phyloP scores from a whole-genome alignment of 2,113 vertebrate species.

The Pomatostomus ruficeps region DNA sequence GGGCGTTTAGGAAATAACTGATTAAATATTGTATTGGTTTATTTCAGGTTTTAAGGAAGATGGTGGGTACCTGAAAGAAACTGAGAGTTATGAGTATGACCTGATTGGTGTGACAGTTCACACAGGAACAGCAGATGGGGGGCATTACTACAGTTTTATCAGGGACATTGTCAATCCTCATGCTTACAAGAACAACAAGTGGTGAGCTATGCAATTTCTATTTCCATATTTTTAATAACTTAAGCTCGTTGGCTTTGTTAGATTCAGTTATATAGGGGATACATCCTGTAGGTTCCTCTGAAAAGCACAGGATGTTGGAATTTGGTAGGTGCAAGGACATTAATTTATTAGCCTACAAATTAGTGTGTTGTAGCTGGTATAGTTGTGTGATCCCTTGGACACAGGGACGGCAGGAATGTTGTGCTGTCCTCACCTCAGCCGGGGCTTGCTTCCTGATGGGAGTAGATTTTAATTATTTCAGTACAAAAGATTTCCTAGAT shows the following conservation, averaged over 20 bases:
- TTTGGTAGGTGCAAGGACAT: background rate
- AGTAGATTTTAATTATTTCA: background rate
- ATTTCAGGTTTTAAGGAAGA: slow-evolving; percentile 90
- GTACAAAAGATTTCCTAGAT: background rate
- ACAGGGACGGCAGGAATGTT: background rate
- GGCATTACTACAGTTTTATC: slow-evolving; percentile 98
- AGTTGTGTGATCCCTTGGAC: background rate
- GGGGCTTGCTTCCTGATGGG: background rate
- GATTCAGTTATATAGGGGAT: background rate
- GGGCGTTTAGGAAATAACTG: background rate
- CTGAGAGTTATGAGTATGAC: slow-evolving; percentile 96
- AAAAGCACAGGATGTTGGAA: background rate
- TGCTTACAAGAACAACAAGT: slow-evolving; percentile 98
- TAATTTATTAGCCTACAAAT: background rate
- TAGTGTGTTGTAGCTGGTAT: background rate
- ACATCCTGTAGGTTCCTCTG: background rate
- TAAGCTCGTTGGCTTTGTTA: background rate
- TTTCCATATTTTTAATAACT: background rate
- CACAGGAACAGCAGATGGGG: slow-evolving; percentile 95
- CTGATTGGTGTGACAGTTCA: slow-evolving; percentile 98
- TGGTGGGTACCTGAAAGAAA: slow-evolving; percentile 75
- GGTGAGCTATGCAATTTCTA: slow-evolving; percentile 75
- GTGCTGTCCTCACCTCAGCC: background rate
- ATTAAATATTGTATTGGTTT: background rate
- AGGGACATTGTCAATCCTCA: slow-evolving; percentile 95